Evolutionary conservation across 2,888 invertebrate species (phyloP), one percentile per base, ranked within the genome.

Genomic region (Eurytoma californica): DNA sequence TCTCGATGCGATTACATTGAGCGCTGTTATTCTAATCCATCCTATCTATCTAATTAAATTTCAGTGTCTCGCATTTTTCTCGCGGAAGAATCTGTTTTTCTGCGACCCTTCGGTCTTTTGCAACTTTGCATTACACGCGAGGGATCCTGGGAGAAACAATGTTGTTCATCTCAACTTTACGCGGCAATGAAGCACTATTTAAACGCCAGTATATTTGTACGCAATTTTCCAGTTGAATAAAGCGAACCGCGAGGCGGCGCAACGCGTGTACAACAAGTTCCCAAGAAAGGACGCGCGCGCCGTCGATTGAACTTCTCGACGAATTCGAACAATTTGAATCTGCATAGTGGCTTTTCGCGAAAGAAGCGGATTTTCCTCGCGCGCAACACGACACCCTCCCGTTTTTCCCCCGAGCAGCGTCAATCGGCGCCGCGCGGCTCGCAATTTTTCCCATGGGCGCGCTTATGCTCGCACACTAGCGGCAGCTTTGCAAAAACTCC

Each of bases 401-500:
- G 14, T 49, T 9, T 49, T 49, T 49, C 14, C 14, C 49, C 14
- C 14, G 49, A 14, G 49, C 49, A 2, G 14, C 53, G 53, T 14
- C 20, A 60, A 60, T 60, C 60, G 60, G 16, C 3, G 39, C 14
- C 39, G 39, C 39, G 39, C 12, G 39, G 39, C 16, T 53, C 28
- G 70, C 70, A 18, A 72, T 67, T 78, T 72, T 78, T 78, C 78
- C 67, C 78, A 78, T 73, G 73, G 18, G 5, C 13, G 16, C 13
- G 55, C 39, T 67, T 78, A 68, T 78, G 58, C 69, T 55, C 55
- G n/a, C 20, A 49, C 63, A 30, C 30, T 57, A 67, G 53, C 39
- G 39, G 39, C 78, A 53, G 67, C 66, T 68, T 78, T 72, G 70
- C 65, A 72, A 77, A 72, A 77, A 77, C 57, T 66, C 65, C 57